Evolutionary conservation across 37 sponge, comb jelly and placozoan genomes (phyloP), one percentile per base, ranked within the genome.

Genomic region (Geodia barretti): DNA sequence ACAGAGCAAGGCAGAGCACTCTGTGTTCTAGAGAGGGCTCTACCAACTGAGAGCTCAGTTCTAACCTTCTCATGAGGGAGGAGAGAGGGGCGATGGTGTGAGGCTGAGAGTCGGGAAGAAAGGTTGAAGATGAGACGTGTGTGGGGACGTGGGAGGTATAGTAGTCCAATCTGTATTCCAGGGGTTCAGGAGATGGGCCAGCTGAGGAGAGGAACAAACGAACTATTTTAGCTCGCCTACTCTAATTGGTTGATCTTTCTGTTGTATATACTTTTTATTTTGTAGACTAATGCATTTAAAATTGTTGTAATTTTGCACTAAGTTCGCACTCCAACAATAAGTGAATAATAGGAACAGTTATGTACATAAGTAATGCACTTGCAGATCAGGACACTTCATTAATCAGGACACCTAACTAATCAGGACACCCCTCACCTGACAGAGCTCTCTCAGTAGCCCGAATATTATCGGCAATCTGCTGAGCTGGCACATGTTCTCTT

Each of bases 171-270:
- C 29, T 39, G 54, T 81, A 78, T 19, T 88, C 77, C 30, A 68
- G 37, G 0, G 83, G 83, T 25, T 68, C 68, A 2, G 77, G 83
- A 36, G 54, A 47, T 7, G 54, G 54, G 14, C 54, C 54, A 47
- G 54, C 54, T 47, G 14, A 14, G 14, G 54, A 47, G 54, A n/a
- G n/a, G n/a, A n/a, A n/a, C n/a, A n/a, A n/a, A n/a, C n/a, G n/a
- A n/a, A n/a, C n/a, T n/a, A n/a, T 60, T 74, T 30, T 80, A 76
- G 82, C 69, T 87, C 39, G 81, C 25, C 35, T 74, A 39, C 25
- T 87, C 75, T 21, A 82, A 81, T 32, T 81, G 34, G 19, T 80
- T n/a, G n/a, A n/a, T n/a, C n/a, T n/a, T n/a, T n/a, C n/a, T n/a
- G n/a, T n/a, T n/a, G n/a, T n/a, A n/a, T n/a, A n/a, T n/a, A n/a